phyloP scores from a whole-genome alignment of 2,888 invertebrate species.

The Pseudococcus longispinus region DNA sequence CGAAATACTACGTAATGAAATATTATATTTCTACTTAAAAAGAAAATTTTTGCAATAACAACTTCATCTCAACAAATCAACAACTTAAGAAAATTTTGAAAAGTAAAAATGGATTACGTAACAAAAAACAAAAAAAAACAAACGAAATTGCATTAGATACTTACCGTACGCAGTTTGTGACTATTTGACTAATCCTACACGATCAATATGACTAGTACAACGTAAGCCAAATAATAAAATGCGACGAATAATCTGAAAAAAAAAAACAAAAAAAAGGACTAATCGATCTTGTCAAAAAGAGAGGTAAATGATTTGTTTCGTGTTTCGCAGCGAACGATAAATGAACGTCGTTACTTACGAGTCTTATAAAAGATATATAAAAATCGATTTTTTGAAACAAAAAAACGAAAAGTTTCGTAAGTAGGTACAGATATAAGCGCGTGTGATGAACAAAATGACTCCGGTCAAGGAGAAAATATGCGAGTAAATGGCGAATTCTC shows the following conservation, averaged over 20 bases:
- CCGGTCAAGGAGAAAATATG: neutral
- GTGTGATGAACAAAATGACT: neutral
- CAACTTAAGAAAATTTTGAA: constrained; percentile 17
- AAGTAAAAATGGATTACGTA: neutral
- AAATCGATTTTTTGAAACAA: neutral
- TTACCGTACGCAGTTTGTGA: too few species aligned
- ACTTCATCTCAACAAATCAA: constrained; percentile 12
- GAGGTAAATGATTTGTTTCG: neutral
- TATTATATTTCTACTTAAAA: neutral
- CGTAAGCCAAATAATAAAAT: constrained; percentile 26
- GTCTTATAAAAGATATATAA: neutral
- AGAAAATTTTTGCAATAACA: constrained; percentile 18
- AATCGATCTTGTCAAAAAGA: neutral
- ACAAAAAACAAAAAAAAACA: neutral
- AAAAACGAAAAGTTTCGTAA: neutral
- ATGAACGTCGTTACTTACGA: neutral
- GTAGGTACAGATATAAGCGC: neutral
- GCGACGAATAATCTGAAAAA: neutral
- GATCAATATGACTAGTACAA: constrained; percentile 24
- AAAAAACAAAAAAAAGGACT: neutral
- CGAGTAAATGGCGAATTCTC: neutral
- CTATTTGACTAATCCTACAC: neutral
- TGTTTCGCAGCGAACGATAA: neutral
- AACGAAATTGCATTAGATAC: neutral
- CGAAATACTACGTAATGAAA: too few species aligned